phyloP scores from a whole-genome alignment of 2,797 vertebrate genomes.

The Rhodeus uyekii region DNA sequence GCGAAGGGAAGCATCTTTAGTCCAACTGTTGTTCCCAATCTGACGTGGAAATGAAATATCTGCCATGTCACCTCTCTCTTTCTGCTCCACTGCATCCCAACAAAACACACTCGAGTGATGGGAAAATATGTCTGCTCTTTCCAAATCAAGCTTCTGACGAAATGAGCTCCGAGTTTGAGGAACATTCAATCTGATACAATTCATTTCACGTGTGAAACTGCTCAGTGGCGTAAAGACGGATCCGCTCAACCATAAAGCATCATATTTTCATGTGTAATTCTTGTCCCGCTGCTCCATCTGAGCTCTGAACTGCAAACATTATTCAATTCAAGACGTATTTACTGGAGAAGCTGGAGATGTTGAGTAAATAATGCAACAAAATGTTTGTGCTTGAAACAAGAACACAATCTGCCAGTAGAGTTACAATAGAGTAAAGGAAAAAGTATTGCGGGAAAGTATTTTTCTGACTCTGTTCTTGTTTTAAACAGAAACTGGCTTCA shows the following conservation, averaged over 20 bases:
- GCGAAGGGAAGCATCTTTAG: slow-evolving; percentile 73
- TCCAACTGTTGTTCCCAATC: slow-evolving; percentile 73
- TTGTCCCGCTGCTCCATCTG: too few species aligned
- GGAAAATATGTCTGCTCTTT: slow-evolving; percentile 72
- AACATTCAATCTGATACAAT: slow-evolving; percentile 74
- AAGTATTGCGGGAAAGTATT: too few species aligned
- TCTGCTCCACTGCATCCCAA: slow-evolving; percentile 75
- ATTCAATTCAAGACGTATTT: too few species aligned
- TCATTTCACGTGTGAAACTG: slow-evolving; percentile 69
- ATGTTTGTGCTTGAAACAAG: too few species aligned
- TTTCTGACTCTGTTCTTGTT: too few species aligned
- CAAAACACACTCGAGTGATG: slow-evolving; percentile 62
- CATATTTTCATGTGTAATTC: too few species aligned
- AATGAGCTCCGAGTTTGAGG: slow-evolving; percentile 58
- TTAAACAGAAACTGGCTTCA: too few species aligned
- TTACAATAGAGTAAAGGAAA: too few species aligned
- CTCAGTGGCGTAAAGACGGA: slow-evolving; percentile 60
- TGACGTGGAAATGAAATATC: slow-evolving; percentile 78
- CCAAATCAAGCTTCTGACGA: slow-evolving; percentile 66
- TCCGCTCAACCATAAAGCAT: slow-evolving; percentile 63
- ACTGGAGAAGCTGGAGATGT: too few species aligned
- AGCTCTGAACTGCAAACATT: too few species aligned
- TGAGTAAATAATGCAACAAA: too few species aligned
- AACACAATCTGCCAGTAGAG: too few species aligned
- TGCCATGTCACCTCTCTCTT: slow-evolving; percentile 76